A percentile compares a stretch with the other conserved stretches of the same genome.
These are phyloP conservation scores for Zaprionus obscuricornis DNA, from an alignment of 2,888 invertebrate species.

Conservation along the genomic window DNA sequence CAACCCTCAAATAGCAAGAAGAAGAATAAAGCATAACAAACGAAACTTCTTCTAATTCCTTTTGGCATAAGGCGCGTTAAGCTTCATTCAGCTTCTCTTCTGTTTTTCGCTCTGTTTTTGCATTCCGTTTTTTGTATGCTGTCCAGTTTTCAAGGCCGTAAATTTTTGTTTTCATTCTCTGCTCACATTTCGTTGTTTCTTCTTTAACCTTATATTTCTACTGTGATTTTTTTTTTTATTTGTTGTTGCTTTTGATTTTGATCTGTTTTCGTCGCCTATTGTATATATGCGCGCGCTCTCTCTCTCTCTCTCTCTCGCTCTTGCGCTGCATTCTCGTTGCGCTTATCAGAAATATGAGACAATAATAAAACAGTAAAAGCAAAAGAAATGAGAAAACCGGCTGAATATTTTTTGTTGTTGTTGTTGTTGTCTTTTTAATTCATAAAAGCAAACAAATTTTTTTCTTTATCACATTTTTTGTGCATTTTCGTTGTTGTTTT, in stretches of 20 bases:
- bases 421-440: conserved; percentile 34
- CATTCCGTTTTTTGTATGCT: conserved; percentile 20
- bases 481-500: too few species aligned
- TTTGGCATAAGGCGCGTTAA: too few species aligned
- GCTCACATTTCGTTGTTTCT: conserved; percentile 32
- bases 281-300: conserved; percentile 1
- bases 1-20: too few species aligned
- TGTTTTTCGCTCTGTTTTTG: conserved; percentile 18
- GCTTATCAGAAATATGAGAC: conserved; percentile 40
- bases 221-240: conserved; percentile 9
- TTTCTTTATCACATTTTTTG: too few species aligned
- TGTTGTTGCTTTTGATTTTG: conserved; percentile 31
- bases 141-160: conserved; percentile 66
- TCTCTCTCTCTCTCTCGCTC: neutral
- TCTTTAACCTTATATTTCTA: conserved; percentile 8
- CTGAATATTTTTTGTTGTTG: conserved; percentile 11
- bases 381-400: conserved; percentile 36
- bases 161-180: conserved; percentile 51
- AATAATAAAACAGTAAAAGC: conserved; percentile 26
- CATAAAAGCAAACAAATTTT: conserved; percentile 31
- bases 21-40: too few species aligned
- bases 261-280: conserved; percentile 21
- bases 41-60: too few species aligned
- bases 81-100: neutral
- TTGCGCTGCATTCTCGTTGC: conserved; percentile 25